phyloP scores from a whole-genome alignment of 2,113 vertebrate genomes.

The Cynocephalus volans region DNA sequence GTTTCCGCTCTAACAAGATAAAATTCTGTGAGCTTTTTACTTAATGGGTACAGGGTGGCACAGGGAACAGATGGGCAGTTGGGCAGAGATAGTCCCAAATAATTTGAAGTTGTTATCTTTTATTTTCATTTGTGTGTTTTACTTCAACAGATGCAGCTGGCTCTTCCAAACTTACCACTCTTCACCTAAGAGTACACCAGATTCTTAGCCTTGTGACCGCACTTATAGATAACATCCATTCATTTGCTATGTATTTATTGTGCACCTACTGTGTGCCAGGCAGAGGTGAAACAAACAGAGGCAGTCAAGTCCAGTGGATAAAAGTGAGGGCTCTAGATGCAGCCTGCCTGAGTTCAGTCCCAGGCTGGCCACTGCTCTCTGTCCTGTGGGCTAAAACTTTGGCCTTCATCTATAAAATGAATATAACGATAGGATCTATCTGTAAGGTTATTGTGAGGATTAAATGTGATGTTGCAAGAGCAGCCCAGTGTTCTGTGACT shows the following conservation, averaged over 20 bases:
- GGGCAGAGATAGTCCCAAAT: not conserved
- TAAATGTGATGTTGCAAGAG: fast-evolving
- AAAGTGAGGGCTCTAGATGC: not conserved
- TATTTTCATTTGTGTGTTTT: not conserved
- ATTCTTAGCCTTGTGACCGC: not conserved
- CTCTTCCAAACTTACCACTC: not conserved
- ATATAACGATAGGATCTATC: not conserved
- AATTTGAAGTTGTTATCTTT: not conserved
- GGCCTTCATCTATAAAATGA: not conserved
- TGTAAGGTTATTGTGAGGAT: too few relatives aligned
- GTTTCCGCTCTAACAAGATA: constrained; percentile 40
- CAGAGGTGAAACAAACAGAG: not conserved
- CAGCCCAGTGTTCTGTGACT: not conserved
- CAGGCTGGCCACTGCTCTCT: not conserved
- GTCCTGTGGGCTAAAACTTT: not conserved
- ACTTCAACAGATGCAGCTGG: not conserved
- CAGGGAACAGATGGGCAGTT: not conserved
- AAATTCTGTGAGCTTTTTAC: not conserved
- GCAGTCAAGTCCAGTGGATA: fast-evolving
- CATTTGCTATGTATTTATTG: not conserved
- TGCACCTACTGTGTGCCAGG: not conserved
- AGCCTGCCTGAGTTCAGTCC: not conserved
- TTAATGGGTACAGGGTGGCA: not conserved
- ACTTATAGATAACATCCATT: not conserved
- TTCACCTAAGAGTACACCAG: not conserved